Evolutionary conservation across 2,113 vertebrate genomes (phyloP).

Genomic region (Mastomys coucha): DNA sequence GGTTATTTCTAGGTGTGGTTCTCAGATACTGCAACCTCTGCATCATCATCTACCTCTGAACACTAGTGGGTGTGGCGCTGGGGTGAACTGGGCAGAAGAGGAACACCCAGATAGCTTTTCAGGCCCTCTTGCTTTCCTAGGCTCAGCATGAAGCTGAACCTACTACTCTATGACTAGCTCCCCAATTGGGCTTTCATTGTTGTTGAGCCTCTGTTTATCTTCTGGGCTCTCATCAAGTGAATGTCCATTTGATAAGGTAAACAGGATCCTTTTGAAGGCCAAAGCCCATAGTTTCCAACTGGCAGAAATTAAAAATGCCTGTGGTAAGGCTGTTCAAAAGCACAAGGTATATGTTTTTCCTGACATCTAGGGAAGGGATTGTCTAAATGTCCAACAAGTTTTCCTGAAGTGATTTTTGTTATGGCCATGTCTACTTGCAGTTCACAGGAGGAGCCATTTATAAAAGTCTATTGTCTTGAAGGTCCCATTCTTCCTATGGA

Average conservation of each 20-base stretch:
- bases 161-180: background rate
- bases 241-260: background rate
- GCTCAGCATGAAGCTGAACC: background rate
- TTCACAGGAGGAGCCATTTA: background rate
- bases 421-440: background rate
- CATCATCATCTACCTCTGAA: background rate
- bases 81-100: background rate
- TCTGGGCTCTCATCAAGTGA: background rate
- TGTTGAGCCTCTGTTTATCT: background rate
- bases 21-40: background rate
- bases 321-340: background rate
- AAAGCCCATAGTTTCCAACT: background rate
- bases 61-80: accelerated
- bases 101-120: background rate
- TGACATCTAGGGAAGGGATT: background rate
- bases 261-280: background rate
- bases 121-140: background rate
- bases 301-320: background rate
- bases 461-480: slow-evolving; percentile 1
- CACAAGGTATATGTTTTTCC: background rate
- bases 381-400: background rate
- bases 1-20: background rate
- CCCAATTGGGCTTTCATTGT: background rate
- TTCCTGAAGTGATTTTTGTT: background rate
- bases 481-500: background rate